These are phyloP conservation scores for chimpanzee (Pan troglodytes) DNA, from an alignment of 2,113 vertebrate species.

Conservation along the genomic window NHGRI_mPanTro3-v2.1_pri NC_072410.2:63895001-63895500, in stretches of 20 bases:
- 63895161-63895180: background rate
- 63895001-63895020: background rate
- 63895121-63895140: background rate
- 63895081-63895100: background rate
- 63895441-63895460: constrained; percentile 58
- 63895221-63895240: background rate
- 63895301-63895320: constrained; percentile 26
- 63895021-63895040: background rate
- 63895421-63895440: constrained; percentile 61
- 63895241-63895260: background rate
- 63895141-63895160: background rate
- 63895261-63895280: background rate
- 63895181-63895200: background rate
- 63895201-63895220: background rate
- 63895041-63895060: background rate
- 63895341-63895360: constrained; percentile 16
- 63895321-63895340: constrained; percentile 17
- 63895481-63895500: constrained; percentile 68
- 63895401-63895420: constrained; percentile 59
- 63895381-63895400: constrained; percentile 61
- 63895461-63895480: constrained; percentile 65
- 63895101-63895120: background rate
- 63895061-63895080: background rate
- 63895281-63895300: background rate
- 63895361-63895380: constrained; percentile 39